phyloP scores from a whole-genome alignment of 2,888 invertebrate genomes.

The Thymelicus lineola region DNA sequence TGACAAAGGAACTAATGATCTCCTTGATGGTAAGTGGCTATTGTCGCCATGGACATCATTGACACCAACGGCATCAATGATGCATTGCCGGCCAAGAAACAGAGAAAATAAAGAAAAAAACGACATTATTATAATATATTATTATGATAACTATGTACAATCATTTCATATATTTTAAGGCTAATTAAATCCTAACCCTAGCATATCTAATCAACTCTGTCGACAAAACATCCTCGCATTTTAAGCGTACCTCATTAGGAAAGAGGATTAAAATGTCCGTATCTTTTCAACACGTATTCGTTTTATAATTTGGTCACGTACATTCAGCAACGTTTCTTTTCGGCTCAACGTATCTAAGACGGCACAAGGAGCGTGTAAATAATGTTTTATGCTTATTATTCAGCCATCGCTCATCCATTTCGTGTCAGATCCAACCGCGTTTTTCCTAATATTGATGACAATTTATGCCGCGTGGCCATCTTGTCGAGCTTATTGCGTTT shows the following conservation, averaged over 20 bases:
- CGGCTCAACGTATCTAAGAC: conserved; percentile 8
- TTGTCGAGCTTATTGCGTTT: conserved; percentile 45
- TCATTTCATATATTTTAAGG: no score
- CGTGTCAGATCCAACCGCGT: conserved; percentile 43
- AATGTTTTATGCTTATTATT: conserved; percentile 32
- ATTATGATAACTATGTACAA: no score
- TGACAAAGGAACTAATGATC: no score
- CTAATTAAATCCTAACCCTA: not conserved
- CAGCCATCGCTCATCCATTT: conserved; percentile 39
- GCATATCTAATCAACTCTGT: not conserved
- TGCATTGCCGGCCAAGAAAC: no score
- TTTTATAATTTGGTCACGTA: conserved; percentile 12
- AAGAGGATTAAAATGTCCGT: conserved; percentile 1
- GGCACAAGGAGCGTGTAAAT: conserved; percentile 11
- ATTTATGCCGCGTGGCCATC: conserved; percentile 48
- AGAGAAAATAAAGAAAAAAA: no score
- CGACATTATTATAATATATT: no score
- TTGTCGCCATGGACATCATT: no score
- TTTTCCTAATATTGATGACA: conserved; percentile 46
- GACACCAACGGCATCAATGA: no score
- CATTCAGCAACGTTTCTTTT: conserved; percentile 1
- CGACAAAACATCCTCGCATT: not conserved
- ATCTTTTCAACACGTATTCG: conserved; percentile 14
- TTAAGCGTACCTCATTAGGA: conserved; percentile 11
- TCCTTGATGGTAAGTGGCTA: no score